phyloP scores from a whole-genome alignment of 2,888 invertebrate species.

The Chloroclysta siterata region DNA sequence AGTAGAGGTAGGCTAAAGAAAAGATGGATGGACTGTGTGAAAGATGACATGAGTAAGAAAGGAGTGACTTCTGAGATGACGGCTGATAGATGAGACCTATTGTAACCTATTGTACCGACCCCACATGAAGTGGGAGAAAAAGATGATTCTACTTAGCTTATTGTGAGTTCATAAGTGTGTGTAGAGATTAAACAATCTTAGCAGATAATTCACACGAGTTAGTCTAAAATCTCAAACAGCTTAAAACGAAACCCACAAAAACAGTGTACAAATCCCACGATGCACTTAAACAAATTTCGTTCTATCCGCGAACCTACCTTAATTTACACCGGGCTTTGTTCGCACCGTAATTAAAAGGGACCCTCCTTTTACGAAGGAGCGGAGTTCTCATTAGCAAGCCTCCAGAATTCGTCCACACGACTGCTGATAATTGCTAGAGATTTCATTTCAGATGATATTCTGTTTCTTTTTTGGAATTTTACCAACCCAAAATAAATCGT shows the following conservation, averaged over 20 bases:
- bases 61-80: too few species aligned
- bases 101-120: too few species aligned
- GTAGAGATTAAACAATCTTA: not conserved
- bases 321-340: slow-evolving; percentile 49
- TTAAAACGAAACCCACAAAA: slow-evolving; percentile 7
- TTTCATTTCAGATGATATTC: slow-evolving; percentile 29
- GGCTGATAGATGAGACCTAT: too few species aligned
- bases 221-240: not conserved
- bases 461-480: slow-evolving; percentile 15
- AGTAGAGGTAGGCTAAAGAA: too few species aligned
- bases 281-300: slow-evolving; percentile 33
- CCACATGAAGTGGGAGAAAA: too few species aligned
- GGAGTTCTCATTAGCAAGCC: slow-evolving; percentile 53
- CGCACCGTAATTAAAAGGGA: slow-evolving; percentile 51
- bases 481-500: slow-evolving; percentile 1
- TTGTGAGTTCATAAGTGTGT: too few species aligned
- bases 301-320: slow-evolving; percentile 22
- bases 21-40: too few species aligned
- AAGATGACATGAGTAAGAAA: too few species aligned
- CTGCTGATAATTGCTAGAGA: slow-evolving; percentile 29
- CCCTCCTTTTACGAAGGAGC: slow-evolving; percentile 41
- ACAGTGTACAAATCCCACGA: slow-evolving; percentile 23
- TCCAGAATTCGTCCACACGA: slow-evolving; percentile 34
- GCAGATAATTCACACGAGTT: not conserved
- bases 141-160: too few species aligned